A percentile compares a stretch with the other conserved stretches of the same genome.
Evolutionary conservation across 2,888 invertebrate genomes (phyloP).

Genomic region (Ochropleura leucogaster): DNA sequence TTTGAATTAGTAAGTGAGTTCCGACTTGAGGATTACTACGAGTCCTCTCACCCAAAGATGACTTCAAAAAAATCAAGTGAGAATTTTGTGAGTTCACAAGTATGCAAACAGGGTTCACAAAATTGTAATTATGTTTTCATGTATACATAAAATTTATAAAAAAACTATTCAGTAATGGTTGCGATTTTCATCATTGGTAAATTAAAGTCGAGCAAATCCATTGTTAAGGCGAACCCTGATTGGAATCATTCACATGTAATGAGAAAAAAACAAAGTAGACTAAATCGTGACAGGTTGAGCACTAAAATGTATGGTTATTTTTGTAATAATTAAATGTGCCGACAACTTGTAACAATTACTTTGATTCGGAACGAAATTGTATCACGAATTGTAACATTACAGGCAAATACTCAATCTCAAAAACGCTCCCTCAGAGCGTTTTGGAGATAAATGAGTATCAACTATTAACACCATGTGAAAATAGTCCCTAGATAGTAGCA

Average conservation of each 20-base stretch:
- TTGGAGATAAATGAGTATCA: background rate
- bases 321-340: too few relatives aligned
- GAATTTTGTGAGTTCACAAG: conserved; percentile 18
- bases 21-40: conserved; percentile 43
- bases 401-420: background rate
- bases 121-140: background rate
- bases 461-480: too few relatives aligned
- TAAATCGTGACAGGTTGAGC: too few relatives aligned
- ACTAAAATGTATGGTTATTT: too few relatives aligned
- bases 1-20: conserved; percentile 73
- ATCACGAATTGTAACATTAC: background rate
- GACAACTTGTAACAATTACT: background rate
- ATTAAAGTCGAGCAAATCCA: background rate
- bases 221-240: background rate
- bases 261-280: too few relatives aligned
- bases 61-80: conserved; percentile 25
- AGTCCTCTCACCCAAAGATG: background rate
- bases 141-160: background rate
- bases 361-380: background rate
- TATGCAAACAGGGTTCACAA: background rate
- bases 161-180: background rate
- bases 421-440: too few relatives aligned
- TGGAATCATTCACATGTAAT: too few relatives aligned
- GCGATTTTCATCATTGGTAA: background rate
- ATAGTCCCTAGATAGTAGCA: too few relatives aligned